Evolutionary conservation across 2,113 vertebrate species (phyloP).

Genomic region (Mesitornis unicolor): DNA sequence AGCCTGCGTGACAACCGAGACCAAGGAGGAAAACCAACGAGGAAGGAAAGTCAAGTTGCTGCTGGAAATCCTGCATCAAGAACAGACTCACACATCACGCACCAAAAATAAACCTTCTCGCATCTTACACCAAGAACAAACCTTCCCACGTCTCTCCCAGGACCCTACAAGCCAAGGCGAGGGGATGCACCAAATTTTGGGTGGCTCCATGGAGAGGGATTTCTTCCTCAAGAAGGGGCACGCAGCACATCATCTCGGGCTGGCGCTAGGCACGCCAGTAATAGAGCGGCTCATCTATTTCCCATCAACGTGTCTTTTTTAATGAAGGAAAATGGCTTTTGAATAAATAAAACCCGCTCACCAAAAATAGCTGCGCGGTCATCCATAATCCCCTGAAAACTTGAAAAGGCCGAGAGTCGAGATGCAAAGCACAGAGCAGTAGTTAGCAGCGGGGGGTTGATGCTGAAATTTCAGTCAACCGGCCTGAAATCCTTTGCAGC

Average conservation of each 20-base stretch:
- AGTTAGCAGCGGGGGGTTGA: fast-evolving
- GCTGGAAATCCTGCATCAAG: too few relatives aligned
- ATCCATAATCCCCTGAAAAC: conserved; percentile 14
- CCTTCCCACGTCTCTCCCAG: background rate
- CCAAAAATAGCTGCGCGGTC: background rate
- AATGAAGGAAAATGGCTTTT: conserved; percentile 49
- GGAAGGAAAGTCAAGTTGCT: background rate
- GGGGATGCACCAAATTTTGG: background rate
- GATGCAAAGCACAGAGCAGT: background rate
- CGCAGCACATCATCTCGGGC: background rate
- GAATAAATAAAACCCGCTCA: conserved; percentile 48
- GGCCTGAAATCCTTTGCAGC: background rate
- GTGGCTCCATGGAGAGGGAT: background rate
- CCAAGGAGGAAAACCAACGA: background rate
- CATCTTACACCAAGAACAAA: background rate
- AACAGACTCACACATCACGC: too few relatives aligned
- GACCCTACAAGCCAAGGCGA: fast-evolving
- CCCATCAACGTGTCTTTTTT: background rate
- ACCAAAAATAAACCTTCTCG: too few relatives aligned
- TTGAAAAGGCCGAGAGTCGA: background rate
- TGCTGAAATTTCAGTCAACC: background rate
- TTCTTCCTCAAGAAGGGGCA: background rate
- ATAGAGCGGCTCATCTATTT: conserved; percentile 9
- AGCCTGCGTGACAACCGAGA: background rate
- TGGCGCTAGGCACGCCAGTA: fast-evolving